Evolutionary conservation across 1,140 invertebrate species (phyloP), one percentile per base, ranked within the genome.

Genomic region (Pogonomyrmex barbatus): DNA sequence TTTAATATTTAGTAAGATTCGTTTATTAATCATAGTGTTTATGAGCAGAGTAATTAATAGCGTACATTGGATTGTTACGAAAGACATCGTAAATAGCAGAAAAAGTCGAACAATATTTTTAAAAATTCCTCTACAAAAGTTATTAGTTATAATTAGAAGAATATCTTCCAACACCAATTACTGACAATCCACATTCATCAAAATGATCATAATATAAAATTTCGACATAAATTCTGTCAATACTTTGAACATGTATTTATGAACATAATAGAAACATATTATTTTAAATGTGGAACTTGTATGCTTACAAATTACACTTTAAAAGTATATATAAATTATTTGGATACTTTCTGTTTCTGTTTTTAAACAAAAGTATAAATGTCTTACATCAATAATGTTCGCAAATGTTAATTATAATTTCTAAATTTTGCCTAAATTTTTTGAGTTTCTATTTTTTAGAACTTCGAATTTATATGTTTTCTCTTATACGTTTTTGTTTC

Each of bases 51-150:
- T 56, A 79, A 54, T 71, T 30, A 17, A 39, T 47, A 62, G 60
- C 5, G 0, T 50, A 24, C 8, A 17, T 12, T 58, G 17, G 1
- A 50, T 83, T 83, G 17, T 83, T 36, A 60, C 17, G 12, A 73
- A 56, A 54, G 39, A 45, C 50, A 67, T 52, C n/a, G 9, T 47
- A 52, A 45, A 33, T 56, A 50, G 14, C 24, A 30, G n/a, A 67
- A 65, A 79, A 65, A 79, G 33, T 78, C 6, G 42, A 73, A 47
- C 50, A 5, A 82, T 82, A 82, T 83, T 73, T 83, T 83, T 83
- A 30, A 83, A 83, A 60, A 60, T 47, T 42, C 67, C 33, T 73
- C 65, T 73, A 62, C 68, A 83, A 83, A 14, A n/a, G 17, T 79
- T 24, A 24, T 24, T 79, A 68, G n/a, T 79, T 79, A 10, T 75